Conservation (phyloP, 23 tunicate genomes). For the Phallusia fumigata region DNA sequence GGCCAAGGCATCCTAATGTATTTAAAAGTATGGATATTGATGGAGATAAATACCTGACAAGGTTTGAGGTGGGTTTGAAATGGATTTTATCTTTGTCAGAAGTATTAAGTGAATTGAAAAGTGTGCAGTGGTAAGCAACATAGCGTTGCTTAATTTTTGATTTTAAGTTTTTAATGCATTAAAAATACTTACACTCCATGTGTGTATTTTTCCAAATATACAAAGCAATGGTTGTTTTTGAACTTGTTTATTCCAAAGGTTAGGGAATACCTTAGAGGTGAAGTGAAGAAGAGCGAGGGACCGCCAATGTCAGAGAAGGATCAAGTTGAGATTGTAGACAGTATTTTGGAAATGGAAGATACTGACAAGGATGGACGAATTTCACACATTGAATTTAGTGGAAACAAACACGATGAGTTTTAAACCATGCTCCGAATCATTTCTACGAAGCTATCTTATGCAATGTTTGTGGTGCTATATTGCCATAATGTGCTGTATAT, state of each 20-base stretch:
- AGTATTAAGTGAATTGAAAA: too few species aligned
- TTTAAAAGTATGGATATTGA: slow-evolving; percentile 91
- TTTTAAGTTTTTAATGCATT: too few species aligned
- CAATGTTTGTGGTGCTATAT: too few species aligned
- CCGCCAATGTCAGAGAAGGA: slow-evolving; percentile 46
- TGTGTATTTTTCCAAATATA: too few species aligned
- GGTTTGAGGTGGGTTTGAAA: slow-evolving; percentile 47
- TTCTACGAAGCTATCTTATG: not conserved
- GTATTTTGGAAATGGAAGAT: slow-evolving; percentile 78
- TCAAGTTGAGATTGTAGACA: slow-evolving; percentile 55
- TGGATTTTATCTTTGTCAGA: too few species aligned
- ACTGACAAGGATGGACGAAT: slow-evolving; percentile 76
- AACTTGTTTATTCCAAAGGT: slow-evolving; percentile 17
- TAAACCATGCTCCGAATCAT: slow-evolving; percentile 12
- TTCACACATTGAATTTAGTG: slow-evolving; percentile 86
- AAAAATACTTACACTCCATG: too few species aligned
- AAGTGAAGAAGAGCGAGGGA: slow-evolving; percentile 51
- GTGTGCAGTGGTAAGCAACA: too few species aligned
- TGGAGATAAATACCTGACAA: slow-evolving; percentile 68
- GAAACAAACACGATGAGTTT: slow-evolving; percentile 89
- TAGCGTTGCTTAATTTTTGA: too few species aligned
- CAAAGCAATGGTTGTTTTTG: too few species aligned
- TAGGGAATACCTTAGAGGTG: slow-evolving; percentile 40
- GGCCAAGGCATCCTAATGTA: slow-evolving; percentile 97
- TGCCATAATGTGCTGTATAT: too few species aligned